These are phyloP conservation scores for Xyrichtys novacula DNA, from an alignment of 2,797 vertebrate species.

Conservation along the genomic window DNA sequence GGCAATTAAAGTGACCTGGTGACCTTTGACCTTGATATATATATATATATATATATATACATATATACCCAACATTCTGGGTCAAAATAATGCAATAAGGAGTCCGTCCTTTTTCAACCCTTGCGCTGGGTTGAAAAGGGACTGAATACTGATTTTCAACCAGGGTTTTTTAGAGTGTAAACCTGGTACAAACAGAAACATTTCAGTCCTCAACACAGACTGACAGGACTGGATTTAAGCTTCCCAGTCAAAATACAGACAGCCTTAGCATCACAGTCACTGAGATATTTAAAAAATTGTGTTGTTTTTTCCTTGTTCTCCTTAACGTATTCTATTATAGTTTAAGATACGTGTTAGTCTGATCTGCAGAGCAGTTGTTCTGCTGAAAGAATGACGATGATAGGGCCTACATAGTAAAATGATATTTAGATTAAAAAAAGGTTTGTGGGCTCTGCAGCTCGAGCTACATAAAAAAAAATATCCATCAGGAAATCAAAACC, in stretches of 20 bases:
- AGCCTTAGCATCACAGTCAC: background rate
- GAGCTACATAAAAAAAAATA: background rate
- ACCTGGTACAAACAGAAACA: no score
- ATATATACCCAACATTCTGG: no score
- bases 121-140: no score
- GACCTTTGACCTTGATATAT: no score
- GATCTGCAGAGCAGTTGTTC: background rate
- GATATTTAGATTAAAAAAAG: background rate
- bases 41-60: no score
- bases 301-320: background rate
- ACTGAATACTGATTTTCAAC: no score
- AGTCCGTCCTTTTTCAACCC: no score
- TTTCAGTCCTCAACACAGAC: background rate
- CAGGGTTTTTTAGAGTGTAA: no score
- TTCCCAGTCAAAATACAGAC: background rate
- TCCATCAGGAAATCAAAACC: background rate
- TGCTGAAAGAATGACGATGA: background rate
- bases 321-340: background rate
- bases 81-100: no score
- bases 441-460: background rate
- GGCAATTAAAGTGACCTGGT: no score
- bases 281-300: no score
- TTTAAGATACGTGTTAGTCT: background rate
- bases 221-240: background rate
- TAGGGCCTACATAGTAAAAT: no score